These are phyloP conservation scores for Danio aesculapii DNA, from an alignment of 2,797 vertebrate species.

Conservation along the genomic window DNA sequence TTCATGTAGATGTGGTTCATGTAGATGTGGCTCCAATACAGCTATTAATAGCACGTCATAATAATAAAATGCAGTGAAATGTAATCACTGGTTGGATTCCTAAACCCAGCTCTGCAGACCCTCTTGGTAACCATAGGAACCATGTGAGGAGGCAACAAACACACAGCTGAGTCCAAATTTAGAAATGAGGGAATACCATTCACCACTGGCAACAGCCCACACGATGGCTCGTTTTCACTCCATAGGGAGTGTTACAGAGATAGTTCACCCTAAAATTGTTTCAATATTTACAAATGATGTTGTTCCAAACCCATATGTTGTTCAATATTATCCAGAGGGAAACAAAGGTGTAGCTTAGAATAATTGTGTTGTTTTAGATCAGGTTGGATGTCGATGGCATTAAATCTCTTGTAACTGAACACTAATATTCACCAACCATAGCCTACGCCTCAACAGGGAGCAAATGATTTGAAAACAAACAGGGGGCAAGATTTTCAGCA, in stretches of 20 bases:
- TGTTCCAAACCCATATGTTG: conserved; percentile 2
- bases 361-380: background rate
- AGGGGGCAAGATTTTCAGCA: background rate
- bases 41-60: background rate
- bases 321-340: background rate
- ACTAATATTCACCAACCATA: background rate
- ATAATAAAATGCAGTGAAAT: background rate
- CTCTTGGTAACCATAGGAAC: conserved; percentile 67
- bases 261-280: conserved; percentile 6
- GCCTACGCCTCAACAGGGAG: background rate
- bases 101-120: conserved; percentile 14
- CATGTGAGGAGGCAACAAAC: conserved; percentile 52
- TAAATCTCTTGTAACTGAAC: background rate
- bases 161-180: conserved; percentile 41
- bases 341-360: background rate
- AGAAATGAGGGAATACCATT: conserved; percentile 39
- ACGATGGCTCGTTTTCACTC: conserved; percentile 16
- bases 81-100: conserved; percentile 9
- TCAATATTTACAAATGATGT: background rate
- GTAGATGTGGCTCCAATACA: background rate
- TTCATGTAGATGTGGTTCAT: background rate
- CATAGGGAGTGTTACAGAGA: background rate
- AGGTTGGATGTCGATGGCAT: background rate
- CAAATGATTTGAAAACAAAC: background rate
- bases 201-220: conserved; percentile 19